Evolutionary conservation across 2,113 vertebrate species (phyloP).

Genomic region (Nettapus auritus): DNA sequence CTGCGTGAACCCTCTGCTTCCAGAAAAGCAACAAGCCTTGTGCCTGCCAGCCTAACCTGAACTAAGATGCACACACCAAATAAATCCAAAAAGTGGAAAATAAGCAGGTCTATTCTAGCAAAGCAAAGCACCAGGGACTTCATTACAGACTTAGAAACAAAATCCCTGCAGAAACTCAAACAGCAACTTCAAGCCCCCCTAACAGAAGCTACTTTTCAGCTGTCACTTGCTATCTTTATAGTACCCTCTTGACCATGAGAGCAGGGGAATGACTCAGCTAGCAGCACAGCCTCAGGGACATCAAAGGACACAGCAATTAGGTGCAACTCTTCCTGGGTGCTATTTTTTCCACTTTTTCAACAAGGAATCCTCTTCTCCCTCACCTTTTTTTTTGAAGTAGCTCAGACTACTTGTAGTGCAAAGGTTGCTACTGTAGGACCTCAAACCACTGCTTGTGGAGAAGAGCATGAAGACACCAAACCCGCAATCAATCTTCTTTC

Average conservation of each 20-base stretch:
- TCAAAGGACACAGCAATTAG: not conserved
- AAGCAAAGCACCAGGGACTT: not conserved
- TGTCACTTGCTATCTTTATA: slow-evolving; percentile 31
- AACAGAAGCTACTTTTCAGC: slow-evolving; percentile 6
- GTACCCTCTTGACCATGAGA: not conserved
- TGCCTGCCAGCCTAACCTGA: fast-evolving
- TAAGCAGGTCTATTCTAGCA: not conserved
- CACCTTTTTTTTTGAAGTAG: not conserved
- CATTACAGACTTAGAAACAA: not conserved
- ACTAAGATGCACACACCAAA: not conserved
- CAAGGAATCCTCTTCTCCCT: not conserved
- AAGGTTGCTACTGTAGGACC: not conserved
- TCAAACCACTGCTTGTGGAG: not conserved
- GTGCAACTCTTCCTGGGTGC: not conserved
- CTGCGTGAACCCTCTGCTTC: not conserved
- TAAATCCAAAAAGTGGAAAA: not conserved
- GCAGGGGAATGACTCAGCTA: slow-evolving; percentile 23
- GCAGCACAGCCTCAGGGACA: not conserved
- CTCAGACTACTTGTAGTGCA: not conserved
- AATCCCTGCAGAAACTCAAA: not conserved
- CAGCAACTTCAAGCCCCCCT: not conserved
- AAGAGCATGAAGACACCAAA: not conserved
- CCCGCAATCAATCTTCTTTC: not conserved
- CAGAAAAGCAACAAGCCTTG: not conserved
- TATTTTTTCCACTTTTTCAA: not conserved